Percentiles rank a stretch among this genome's conserved stretches.
These are phyloP conservation scores for Scomber japonicus DNA, from an alignment of 2,113 vertebrate genomes.

Conservation along the genomic window DNA sequence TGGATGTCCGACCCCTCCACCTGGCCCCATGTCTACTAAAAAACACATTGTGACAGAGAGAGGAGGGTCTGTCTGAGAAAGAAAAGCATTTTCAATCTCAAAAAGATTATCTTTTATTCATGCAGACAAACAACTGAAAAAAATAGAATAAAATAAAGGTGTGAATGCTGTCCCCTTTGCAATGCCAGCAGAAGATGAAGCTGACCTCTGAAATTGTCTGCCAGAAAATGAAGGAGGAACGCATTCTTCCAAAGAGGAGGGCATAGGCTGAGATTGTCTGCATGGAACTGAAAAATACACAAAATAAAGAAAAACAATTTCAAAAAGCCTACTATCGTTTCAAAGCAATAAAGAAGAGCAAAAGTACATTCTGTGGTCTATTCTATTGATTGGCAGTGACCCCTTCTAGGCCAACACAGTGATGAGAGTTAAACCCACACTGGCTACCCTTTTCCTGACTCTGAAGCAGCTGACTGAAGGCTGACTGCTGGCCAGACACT, in stretches of 20 bases:
- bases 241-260: not conserved
- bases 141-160: slow-evolving; percentile 14
- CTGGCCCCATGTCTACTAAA: slow-evolving; percentile 12
- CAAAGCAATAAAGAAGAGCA: not conserved
- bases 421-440: not conserved
- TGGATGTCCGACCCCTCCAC: slow-evolving; percentile 38
- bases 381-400: not conserved
- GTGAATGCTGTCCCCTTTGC: slow-evolving; percentile 8
- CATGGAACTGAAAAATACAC: slow-evolving; percentile 13
- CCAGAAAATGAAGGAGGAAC: slow-evolving; percentile 14
- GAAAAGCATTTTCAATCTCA: slow-evolving; percentile 45
- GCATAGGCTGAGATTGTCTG: slow-evolving; percentile 7
- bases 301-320: slow-evolving; percentile 15
- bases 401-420: not conserved
- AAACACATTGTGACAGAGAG: slow-evolving; percentile 6
- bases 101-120: slow-evolving; percentile 15
- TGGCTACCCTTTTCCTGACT: too few species aligned
- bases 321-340: not conserved
- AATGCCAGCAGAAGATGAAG: slow-evolving; percentile 38
- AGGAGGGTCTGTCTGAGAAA: slow-evolving; percentile 4
- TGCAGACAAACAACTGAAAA: too few species aligned
- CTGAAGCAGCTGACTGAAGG: too few species aligned
- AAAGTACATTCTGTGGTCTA: too few species aligned
- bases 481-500: too few species aligned
- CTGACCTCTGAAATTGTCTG: slow-evolving; percentile 56